These are phyloP conservation scores for Euwallacea similis DNA, from an alignment of 1,140 invertebrate species.

Conservation along the genomic window DNA sequence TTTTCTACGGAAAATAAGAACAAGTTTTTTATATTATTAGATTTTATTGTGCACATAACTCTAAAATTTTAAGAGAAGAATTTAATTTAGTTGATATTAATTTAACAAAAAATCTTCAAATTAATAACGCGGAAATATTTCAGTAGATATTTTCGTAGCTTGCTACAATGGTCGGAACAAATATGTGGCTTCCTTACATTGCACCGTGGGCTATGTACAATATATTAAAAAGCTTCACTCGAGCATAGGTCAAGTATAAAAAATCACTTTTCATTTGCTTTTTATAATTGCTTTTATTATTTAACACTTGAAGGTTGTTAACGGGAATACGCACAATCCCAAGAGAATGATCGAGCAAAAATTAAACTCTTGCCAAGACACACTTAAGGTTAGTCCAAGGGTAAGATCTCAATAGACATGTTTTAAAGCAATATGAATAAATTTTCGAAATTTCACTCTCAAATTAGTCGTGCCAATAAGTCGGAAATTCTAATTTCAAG, in stretches of 20 bases:
- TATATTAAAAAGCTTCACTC: constrained; percentile 2
- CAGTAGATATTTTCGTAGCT: constrained; percentile 2
- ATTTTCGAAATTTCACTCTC: too few species aligned
- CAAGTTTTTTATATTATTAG: not conserved
- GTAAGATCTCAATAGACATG: too few species aligned
- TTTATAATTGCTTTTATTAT: too few species aligned
- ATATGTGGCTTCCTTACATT: not conserved
- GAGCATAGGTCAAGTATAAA: not conserved
- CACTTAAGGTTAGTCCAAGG: too few species aligned
- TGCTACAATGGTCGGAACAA: not conserved
- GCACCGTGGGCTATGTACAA: not conserved
- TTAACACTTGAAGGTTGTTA: too few species aligned
- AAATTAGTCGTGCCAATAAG: too few species aligned
- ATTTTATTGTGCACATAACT: not conserved
- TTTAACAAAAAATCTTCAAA: constrained; percentile 12
- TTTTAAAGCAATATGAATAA: too few species aligned
- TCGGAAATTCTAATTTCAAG: too few species aligned
- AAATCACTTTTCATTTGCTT: too few species aligned
- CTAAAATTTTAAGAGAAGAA: constrained; percentile 4
- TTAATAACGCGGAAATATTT: constrained; percentile 13
- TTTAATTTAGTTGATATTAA: constrained; percentile 19
- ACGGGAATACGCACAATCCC: too few species aligned
- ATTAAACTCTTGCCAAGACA: too few species aligned
- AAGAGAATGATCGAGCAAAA: too few species aligned
- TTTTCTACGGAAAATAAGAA: not conserved